Base-by-base conservation (phyloP, 1,140 invertebrate species). In the Lepidurus couesii region DNA sequence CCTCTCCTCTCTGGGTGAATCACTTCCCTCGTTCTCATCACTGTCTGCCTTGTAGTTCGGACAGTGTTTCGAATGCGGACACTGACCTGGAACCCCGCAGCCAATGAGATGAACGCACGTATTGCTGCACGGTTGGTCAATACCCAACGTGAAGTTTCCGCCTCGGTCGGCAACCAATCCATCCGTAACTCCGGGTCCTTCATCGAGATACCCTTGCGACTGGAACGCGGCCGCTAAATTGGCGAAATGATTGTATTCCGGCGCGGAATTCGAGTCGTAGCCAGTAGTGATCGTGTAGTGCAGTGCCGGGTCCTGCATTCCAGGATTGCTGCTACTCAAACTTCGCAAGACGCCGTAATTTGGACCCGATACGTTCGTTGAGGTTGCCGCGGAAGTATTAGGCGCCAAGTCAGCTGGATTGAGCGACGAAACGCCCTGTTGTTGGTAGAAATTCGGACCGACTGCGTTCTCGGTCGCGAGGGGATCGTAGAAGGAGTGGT, bases 221-320 rank as follows among this genome's bases (percentile, higher is more conserved):
- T 75, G 74, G n/a, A 75, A 75, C 7, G 43, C 43, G 13, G 74
- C 74, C 24, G 74, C 74, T 7, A 75, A 16, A 24, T 75, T 75
- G 24, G 74, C 74, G 24, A 75, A 75, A 44, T 75, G 74, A 16
- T 75, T 75, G 24, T 75, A 75, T 26, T 75, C 74, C 16, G 42
- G 74, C 1, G 43, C 42, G 24, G 74, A 16, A 43, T 44, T 42
- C 6, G 74, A 7, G 4, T 42, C n/a, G 43, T 75, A 75, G 6
- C 34, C 4, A 2, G 34, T 34, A 34, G 42, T 24, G 24, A 26
- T 11, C 42, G 43, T 11, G 74, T 16, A 26, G 0, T 44, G 74
- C 6, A 44, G 34, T 34, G 2, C 1, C n/a, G 42, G 43, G n/a
- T 43, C 16, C 42, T 43, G 74, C 11, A 44, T 7, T 75, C 74